Percentiles rank a stretch among this genome's conserved stretches.
Evolutionary conservation across 2,113 vertebrate genomes (phyloP).

Genomic region (Alouatta palliata): DNA sequence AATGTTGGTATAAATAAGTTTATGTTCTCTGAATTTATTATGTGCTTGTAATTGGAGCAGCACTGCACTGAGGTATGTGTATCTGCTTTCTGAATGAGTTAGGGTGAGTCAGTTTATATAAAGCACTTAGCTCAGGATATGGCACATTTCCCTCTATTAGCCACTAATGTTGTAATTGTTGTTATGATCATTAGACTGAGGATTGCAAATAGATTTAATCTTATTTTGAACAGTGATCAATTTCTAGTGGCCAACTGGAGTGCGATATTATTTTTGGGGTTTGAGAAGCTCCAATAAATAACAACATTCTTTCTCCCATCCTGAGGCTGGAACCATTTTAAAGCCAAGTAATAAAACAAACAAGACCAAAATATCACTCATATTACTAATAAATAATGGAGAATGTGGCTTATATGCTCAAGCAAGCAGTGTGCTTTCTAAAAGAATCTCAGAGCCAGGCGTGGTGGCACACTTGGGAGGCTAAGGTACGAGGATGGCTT

Average conservation of each 20-base stretch:
- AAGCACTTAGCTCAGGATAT: background rate
- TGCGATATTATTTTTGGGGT: background rate
- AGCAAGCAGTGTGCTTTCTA: background rate
- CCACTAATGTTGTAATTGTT: background rate
- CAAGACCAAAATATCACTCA: background rate
- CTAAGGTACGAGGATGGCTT: too few relatives aligned
- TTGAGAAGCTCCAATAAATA: background rate
- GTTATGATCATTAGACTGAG: background rate
- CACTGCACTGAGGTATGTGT: rapidly evolving
- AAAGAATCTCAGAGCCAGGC: background rate
- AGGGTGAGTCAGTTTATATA: background rate
- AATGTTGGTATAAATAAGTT: background rate
- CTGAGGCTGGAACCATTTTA: background rate
- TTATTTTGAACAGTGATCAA: background rate
- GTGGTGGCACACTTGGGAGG: too few relatives aligned
- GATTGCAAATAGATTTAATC: background rate
- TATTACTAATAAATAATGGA: background rate
- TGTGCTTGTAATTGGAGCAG: background rate
- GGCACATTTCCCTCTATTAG: background rate
- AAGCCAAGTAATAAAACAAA: background rate
- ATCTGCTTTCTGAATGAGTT: background rate
- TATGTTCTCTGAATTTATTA: background rate
- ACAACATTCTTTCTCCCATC: background rate
- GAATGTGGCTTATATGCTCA: background rate
- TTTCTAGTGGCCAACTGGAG: background rate